Base-by-base conservation (phyloP, 2,888 invertebrate genomes). In the Muschampia plurimacula region DNA sequence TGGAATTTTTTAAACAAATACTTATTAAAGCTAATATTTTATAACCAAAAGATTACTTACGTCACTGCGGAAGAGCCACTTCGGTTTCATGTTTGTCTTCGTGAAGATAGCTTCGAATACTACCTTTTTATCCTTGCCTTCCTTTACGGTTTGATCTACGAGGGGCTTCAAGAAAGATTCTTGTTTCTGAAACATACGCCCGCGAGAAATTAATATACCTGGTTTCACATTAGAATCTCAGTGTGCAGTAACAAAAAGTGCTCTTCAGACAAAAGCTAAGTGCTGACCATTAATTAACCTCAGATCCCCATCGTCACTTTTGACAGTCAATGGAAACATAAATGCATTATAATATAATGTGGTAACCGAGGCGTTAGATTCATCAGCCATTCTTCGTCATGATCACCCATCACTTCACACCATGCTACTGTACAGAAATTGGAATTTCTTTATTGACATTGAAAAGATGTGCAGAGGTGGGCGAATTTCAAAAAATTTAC, bases 61-160 rank as follows among this genome's bases (percentile, higher is more conserved):
- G 95, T 98, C 98, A 94, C 98, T 98, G 76, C 98, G 96, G 95
- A 97, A 97, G 86, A 96, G 96, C 98, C 98, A 98, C 92, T 97
- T 98, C 9, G 98, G 97, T 87, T 98, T 98, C 84, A 97, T 96
- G 89, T 99, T 99, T n/a, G 98, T 97, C 93, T 99, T 99, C 77
- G 98, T 98, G 95, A 99, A 99, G 87, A 97, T 97, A 76, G 98
- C 98, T 90, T 98, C 98, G 86, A 99, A 99, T 57, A 96, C 95
- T 79, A 98, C 98, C 91, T 98, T 98, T 90, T 98, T 99, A 91
- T 99, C 99, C 92, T 99, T 98, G 82, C 99, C 98, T 96, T 99
- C 98, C 91, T 98, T 97, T 80, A 98, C 98, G 87, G 97, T 97
- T 93, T 98, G 97, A 95, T 99, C 99, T 84, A 98, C 97, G 85